Evolutionary conservation across 2,888 invertebrate genomes (phyloP), one percentile per base, ranked within the genome.

Genomic region (Willowsia nigromaculata): DNA sequence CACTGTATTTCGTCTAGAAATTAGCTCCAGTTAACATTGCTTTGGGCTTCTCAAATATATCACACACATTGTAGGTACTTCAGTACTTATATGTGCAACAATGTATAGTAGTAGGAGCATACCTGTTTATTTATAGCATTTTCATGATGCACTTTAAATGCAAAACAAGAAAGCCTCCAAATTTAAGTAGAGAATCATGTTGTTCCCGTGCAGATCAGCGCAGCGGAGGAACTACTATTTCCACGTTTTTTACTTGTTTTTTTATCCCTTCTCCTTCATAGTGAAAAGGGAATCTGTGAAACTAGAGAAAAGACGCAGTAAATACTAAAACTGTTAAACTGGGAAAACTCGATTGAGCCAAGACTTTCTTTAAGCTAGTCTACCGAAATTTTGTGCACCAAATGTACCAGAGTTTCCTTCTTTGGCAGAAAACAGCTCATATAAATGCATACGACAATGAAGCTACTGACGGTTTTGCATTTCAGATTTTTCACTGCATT

Each of bases 391-490:
- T 22, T 47, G 40, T 84, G 33, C 5, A 4, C 9, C 1, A 56
- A 37, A 65, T 50, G 30, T 27, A 82, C 47, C 65, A 47, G n/a
- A 1, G 18, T 59, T 2, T 62, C 43, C 30, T 43, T 43, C n/a
- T 5, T 33, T 62, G 65, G 1, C 22, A 68, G 83, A 83, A 83
- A 83, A 22, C 83, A 83, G 83, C 83, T 87, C 87, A 68, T 87
- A 81, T 87, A 87, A 87, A 87, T 87, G 87, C 87, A 87, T 81
- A 71, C 81, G 81, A 71, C 87, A 87, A 87, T 87, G 81, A 71
- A 87, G 81, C 47, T 80, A 86, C 78, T 86, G 68, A 65, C 37
- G 71, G 80, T 71, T 87, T 87, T 87, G 87, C 87, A 87, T 87
- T 87, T 87, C 53, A 81, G 87, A 87, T 87, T 87, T 84, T 37